Evolutionary conservation across 92 coral and sea anemone species (phyloP).

Genomic region (Ricordea florida): DNA sequence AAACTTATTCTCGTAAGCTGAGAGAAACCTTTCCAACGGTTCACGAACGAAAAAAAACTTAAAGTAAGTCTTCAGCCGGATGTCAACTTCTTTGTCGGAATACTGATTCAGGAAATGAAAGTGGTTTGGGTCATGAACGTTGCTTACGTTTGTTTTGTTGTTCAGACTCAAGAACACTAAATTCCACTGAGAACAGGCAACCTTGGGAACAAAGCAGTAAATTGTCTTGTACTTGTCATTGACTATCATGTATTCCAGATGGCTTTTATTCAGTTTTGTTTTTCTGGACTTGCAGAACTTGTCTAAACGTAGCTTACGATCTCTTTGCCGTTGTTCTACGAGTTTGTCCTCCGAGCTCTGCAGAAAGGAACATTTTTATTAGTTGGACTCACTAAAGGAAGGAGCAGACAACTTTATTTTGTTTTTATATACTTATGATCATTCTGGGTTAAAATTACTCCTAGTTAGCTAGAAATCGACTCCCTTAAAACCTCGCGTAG

Average conservation of each 20-base stretch:
- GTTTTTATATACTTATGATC: no score
- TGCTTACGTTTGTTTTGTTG: neutral
- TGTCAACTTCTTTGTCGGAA: neutral
- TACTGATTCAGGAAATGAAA: neutral
- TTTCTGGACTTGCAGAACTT: no score
- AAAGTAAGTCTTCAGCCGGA: slow-evolving; percentile 17
- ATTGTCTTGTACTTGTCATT: slow-evolving; percentile 22
- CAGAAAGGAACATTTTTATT: no score
- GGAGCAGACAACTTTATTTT: no score
- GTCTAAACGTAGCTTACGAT: no score
- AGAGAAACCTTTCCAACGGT: slow-evolving; percentile 29
- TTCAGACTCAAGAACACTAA: slow-evolving; percentile 9
- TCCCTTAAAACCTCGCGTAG: no score
- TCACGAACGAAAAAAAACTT: slow-evolving; percentile 34
- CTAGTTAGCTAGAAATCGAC: no score
- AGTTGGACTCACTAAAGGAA: no score
- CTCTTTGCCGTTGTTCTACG: no score
- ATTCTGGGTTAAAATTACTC: no score
- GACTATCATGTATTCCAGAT: neutral
- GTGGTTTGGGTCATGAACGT: neutral
- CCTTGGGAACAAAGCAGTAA: slow-evolving; percentile 32
- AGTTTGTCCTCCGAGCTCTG: no score
- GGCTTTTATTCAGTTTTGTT: no score
- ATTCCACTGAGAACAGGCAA: slow-evolving; percentile 18
- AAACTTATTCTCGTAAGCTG: slow-evolving; percentile 12